These are phyloP conservation scores for Trichonephila inaurata DNA, from an alignment of 1,140 invertebrate genomes.

Conservation along the genomic window DNA sequence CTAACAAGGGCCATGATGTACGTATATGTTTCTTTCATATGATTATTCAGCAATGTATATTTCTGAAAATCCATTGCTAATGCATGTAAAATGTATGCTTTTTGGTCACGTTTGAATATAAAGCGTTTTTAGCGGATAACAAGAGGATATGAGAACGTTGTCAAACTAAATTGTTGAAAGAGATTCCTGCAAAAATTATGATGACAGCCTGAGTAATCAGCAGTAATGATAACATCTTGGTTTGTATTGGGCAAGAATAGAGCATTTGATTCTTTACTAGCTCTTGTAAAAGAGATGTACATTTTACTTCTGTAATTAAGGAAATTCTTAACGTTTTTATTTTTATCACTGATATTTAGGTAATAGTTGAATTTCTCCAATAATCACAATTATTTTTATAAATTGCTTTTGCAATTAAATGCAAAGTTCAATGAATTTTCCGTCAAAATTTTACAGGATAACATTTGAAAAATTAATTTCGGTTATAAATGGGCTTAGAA, in stretches of 20 bases:
- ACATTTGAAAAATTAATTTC: too few species aligned
- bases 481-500: too few species aligned
- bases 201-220: background rate
- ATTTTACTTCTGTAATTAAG: too few species aligned
- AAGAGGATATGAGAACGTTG: background rate
- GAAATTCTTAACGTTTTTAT: too few species aligned
- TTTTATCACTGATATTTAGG: too few species aligned
- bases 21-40: background rate
- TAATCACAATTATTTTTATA: too few species aligned
- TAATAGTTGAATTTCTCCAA: too few species aligned
- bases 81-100: background rate
- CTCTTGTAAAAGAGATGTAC: too few species aligned
- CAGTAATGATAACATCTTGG: background rate
- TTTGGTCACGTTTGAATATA: constrained; percentile 28
- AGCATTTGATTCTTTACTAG: background rate
- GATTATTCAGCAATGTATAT: background rate
- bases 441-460: too few species aligned
- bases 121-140: background rate
- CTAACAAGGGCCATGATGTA: background rate
- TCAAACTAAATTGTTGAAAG: background rate
- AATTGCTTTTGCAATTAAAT: too few species aligned
- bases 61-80: background rate
- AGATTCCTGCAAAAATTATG: background rate
- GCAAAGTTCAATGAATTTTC: too few species aligned
- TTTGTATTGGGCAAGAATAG: background rate